Percentiles rank a stretch among this genome's conserved stretches.
Evolutionary conservation across 1,140 invertebrate genomes (phyloP).

Genomic region (Calliopsis andreniformis): DNA sequence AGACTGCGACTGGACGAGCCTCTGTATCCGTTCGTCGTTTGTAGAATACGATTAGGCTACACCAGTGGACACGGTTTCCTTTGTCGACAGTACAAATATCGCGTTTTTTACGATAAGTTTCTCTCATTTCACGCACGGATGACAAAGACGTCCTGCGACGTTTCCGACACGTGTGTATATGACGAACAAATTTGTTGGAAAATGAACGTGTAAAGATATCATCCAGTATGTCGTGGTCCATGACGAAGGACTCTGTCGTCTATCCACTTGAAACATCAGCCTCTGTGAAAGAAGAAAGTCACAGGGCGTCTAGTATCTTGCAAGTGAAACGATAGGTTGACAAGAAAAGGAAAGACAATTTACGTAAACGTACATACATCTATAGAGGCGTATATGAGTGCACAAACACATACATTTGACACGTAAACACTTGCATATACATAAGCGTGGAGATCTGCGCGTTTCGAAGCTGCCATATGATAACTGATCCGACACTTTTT

Average conservation of each 20-base stretch:
- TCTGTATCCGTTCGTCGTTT: constrained; percentile 43
- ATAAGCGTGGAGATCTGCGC: constrained; percentile 42
- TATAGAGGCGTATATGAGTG: no score
- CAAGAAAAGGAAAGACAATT: constrained; percentile 9
- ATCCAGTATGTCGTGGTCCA: not conserved
- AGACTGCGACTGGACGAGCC: constrained; percentile 44
- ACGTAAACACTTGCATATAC: not conserved
- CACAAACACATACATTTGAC: not conserved
- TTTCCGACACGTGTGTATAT: no score
- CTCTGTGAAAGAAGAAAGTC: not conserved
- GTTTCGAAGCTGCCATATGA: constrained; percentile 61
- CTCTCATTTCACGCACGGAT: not conserved
- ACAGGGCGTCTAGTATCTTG: not conserved
- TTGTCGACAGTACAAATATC: constrained; percentile 71
- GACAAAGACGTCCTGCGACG: no score
- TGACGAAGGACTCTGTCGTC: constrained; percentile 4
- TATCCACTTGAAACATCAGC: no score
- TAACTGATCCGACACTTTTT: constrained; percentile 50
- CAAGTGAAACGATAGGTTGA: constrained; percentile 3
- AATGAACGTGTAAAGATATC: not conserved
- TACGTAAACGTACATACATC: not conserved
- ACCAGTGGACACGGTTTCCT: constrained; percentile 53
- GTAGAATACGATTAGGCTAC: constrained; percentile 32
- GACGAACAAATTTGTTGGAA: not conserved
- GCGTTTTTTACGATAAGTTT: constrained; percentile 50